Conservation (phyloP, 1,140 invertebrate species). For the Schlechtendalia chinensis region DNA sequence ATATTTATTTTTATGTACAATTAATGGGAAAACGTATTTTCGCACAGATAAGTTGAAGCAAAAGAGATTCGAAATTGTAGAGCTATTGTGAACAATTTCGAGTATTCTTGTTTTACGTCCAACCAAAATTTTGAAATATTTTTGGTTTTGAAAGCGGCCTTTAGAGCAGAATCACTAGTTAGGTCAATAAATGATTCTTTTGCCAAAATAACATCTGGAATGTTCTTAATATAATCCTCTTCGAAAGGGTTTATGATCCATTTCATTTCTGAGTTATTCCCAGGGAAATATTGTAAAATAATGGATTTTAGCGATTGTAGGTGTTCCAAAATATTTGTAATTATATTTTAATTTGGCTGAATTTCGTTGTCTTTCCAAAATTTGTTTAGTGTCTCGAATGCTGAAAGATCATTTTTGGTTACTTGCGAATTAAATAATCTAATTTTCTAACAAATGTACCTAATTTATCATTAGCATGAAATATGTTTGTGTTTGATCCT, state of each 20-base stretch:
- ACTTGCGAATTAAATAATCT: neutral
- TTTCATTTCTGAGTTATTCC: neutral
- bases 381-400: neutral
- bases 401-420: no score
- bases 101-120: neutral
- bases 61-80: slow-evolving; percentile 17
- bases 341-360: slow-evolving; percentile 2
- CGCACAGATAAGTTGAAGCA: slow-evolving; percentile 32
- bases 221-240: no score
- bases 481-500: slow-evolving; percentile 3
- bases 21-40: slow-evolving; percentile 27
- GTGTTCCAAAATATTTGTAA: slow-evolving; percentile 7
- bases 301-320: neutral
- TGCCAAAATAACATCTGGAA: no score
- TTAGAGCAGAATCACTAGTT: no score
- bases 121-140: neutral
- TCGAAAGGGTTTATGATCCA: slow-evolving; percentile 5
- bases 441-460: neutral
- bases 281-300: neutral
- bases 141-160: no score
- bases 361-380: slow-evolving; percentile 17
- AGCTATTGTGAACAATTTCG: neutral
- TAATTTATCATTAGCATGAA: neutral
- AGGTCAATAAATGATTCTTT: no score
- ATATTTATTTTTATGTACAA: slow-evolving; percentile 27